Conservation (phyloP, 2,113 vertebrate species). For the Ptilonorhynchus violaceus region DNA sequence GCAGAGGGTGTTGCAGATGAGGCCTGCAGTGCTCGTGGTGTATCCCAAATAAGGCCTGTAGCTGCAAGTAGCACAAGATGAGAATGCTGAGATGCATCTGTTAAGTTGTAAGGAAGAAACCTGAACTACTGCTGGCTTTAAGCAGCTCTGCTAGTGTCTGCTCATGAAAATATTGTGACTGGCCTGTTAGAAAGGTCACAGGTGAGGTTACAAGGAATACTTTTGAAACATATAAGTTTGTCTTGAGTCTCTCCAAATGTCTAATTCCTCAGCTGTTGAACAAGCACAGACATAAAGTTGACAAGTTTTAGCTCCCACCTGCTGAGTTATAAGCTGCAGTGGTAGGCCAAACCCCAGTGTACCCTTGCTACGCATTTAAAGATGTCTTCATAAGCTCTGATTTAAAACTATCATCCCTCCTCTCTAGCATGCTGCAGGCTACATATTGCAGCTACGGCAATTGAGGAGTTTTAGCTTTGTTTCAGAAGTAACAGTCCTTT, state of each 20-base stretch:
- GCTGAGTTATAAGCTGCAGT: neutral
- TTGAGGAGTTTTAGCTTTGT: neutral
- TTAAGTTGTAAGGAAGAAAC: constrained; percentile 5
- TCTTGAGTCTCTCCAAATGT: neutral
- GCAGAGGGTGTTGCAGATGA: neutral
- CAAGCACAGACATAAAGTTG: neutral
- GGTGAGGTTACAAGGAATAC: neutral
- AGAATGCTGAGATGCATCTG: neutral
- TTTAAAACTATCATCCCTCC: neutral
- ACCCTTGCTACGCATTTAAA: neutral
- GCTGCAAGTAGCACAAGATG: neutral
- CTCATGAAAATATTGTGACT: neutral
- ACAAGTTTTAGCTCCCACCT: constrained; percentile 5
- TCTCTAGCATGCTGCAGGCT: neutral
- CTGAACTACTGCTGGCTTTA: neutral
- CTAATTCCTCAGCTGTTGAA: constrained; percentile 16
- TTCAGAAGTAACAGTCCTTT: neutral
- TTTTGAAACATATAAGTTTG: neutral
- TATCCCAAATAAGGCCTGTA: neutral
- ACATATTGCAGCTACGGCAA: neutral
- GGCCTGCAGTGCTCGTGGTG: neutral
- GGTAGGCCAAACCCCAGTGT: neutral
- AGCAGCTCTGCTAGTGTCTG: neutral
- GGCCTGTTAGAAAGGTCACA: neutral
- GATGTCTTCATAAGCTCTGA: neutral